Percentiles rank a stretch among this genome's conserved stretches.
phyloP scores from a whole-genome alignment of 2,888 invertebrate genomes.

The Leucozona laternaria region DNA sequence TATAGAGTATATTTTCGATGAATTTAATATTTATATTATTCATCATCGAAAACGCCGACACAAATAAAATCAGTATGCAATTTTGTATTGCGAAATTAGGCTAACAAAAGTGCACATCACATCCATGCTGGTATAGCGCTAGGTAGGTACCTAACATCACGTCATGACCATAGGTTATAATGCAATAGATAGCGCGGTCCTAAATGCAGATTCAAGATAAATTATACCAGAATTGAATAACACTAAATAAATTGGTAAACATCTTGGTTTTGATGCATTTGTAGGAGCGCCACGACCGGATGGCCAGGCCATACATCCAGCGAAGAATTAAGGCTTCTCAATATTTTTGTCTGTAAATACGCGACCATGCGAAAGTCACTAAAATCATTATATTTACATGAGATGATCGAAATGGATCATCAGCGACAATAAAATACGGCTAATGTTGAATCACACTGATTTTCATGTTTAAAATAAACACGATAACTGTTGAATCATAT shows the following conservation, averaged over 20 bases:
- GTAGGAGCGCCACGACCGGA: not conserved
- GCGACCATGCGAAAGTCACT: no score
- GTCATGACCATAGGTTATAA: slow-evolving; percentile 10
- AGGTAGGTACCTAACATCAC: not conserved
- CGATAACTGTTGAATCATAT: no score
- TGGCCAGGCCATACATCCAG: not conserved
- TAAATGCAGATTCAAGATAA: slow-evolving; percentile 27
- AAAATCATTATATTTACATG: no score
- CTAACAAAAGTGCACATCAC: slow-evolving; percentile 54
- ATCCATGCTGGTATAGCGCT: not conserved
- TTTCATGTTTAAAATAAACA: no score
- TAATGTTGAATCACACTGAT: no score
- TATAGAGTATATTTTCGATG: not conserved
- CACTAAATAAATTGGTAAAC: slow-evolving; percentile 11
- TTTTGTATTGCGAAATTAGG: slow-evolving; percentile 60
- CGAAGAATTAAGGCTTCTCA: not conserved
- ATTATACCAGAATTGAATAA: slow-evolving; percentile 27
- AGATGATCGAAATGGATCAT: no score
- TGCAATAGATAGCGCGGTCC: slow-evolving; percentile 9
- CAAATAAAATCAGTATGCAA: slow-evolving; percentile 36
- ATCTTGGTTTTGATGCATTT: not conserved
- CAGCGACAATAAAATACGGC: no score
- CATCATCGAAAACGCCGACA: slow-evolving; percentile 24
- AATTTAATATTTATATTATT: slow-evolving; percentile 14
- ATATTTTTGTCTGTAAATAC: no score